phyloP scores from a whole-genome alignment of 1,140 invertebrate genomes.

The Pseudomyrmex concolor region DNA sequence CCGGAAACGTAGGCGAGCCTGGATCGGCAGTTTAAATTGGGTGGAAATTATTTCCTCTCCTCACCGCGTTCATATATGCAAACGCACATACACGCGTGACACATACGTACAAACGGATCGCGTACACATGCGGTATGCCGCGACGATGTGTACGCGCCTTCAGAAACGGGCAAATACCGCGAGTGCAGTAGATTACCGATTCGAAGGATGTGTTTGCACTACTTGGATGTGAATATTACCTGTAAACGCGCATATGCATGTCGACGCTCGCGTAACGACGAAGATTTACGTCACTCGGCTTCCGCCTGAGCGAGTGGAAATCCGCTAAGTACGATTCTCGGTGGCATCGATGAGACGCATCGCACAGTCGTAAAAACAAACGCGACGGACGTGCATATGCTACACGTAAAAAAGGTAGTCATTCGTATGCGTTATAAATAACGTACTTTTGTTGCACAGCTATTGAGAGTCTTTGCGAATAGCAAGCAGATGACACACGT shows the following conservation, averaged over 20 bases:
- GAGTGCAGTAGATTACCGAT: conserved; percentile 47
- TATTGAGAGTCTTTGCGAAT: background rate
- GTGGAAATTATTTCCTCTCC: conserved; percentile 80
- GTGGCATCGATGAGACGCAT: conserved; percentile 15
- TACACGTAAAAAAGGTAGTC: conserved; percentile 20
- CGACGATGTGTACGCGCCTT: conserved; percentile 53
- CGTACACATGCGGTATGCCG: conserved; percentile 22
- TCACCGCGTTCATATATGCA: background rate
- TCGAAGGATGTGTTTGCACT: conserved; percentile 46
- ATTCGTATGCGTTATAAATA: background rate
- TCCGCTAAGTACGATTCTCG: conserved; percentile 27
- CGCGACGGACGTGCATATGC: background rate
- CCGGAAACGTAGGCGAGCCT: conserved; percentile 78
- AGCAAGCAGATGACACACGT: background rate
- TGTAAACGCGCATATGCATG: background rate
- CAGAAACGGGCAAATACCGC: conserved; percentile 55
- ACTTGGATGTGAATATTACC: conserved; percentile 27
- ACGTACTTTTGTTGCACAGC: background rate
- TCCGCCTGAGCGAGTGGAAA: conserved; percentile 11
- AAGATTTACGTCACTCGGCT: conserved; percentile 53
- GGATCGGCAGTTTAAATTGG: conserved; percentile 80
- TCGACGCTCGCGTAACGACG: conserved; percentile 13
- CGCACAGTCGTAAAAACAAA: conserved; percentile 1
- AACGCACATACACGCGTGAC: too few relatives aligned
- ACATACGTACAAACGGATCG: background rate